Base-by-base conservation (phyloP, 2,797 vertebrate genomes). In the Leucoraja ocellata region DNA sequence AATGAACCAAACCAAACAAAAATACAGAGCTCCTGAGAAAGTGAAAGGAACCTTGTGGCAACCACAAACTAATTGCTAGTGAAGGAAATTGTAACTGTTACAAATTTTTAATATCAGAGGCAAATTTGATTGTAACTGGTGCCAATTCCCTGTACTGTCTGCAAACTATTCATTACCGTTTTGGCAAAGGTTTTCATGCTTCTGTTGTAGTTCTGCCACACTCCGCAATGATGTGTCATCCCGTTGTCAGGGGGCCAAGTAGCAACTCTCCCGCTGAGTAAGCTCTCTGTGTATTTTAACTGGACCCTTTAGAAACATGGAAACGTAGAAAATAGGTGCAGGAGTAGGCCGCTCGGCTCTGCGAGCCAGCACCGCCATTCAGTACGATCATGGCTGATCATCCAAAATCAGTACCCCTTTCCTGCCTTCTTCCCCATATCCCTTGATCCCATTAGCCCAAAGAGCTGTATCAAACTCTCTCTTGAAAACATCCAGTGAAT, bases 91-190 rank as follows among this genome's bases (percentile, higher is more conserved):
- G 90, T 91, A 39, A 91, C 65, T 91, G 90, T 91, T 71, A 91
- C 90, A 91, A 74, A 91, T 71, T 91, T 91, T 91, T 68, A 91
- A 91, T 91, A 91, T 74, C 25, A 39, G 32, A 74, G 90, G 90
- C 90, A 91, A 91, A 91, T 91, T 91, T 91, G 90, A 36, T 91
- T 71, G 90, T 74, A 74, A 54, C 90, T 91, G 90, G 9, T 91
- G 90, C 90, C 90, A 91, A 91, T 73, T 91, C 71, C 71, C 21
- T 10, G 90, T 91, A 91, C 71, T 91, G 90, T 91, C 90, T 91
- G 90, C 90, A 91, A 91, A 91, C 90, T 91, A 71, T 91, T 91
- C 90, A 91, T 91, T 91, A 91, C 90, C 68, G 71, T 91, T 91
- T 91, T 91, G 90, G 90, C 90, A 91, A 36, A 46, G 32, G 65